Conservation (phyloP, 2,888 invertebrate species). For the Mesoligia furuncula region DNA sequence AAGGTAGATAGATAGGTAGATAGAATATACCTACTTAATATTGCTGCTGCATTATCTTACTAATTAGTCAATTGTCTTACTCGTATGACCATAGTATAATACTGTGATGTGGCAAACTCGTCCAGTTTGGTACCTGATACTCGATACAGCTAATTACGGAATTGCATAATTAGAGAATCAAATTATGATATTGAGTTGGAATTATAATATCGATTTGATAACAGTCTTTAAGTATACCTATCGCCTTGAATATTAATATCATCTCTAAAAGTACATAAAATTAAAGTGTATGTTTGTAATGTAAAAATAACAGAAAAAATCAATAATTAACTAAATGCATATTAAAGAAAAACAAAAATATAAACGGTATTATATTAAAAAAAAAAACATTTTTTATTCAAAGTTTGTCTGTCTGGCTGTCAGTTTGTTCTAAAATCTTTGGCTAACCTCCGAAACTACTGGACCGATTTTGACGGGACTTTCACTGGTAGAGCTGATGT, state of each 20-base stretch:
- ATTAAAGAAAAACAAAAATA: too few relatives aligned
- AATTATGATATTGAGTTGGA: neutral
- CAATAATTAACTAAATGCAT: too few relatives aligned
- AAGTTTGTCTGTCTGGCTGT: too few relatives aligned
- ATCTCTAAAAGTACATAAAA: too few relatives aligned
- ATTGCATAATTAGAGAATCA: neutral
- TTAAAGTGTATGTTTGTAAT: too few relatives aligned
- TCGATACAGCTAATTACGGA: neutral
- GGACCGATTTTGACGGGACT: too few relatives aligned
- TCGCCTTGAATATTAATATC: constrained; percentile 14
- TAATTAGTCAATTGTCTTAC: constrained; percentile 10
- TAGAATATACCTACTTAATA: neutral
- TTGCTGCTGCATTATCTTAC: neutral
- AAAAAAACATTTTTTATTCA: too few relatives aligned
- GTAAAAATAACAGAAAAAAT: too few relatives aligned
- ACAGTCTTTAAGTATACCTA: neutral
- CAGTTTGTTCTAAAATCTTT: too few relatives aligned
- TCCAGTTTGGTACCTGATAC: neutral
- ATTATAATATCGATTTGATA: constrained; percentile 1
- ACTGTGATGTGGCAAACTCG: neutral
- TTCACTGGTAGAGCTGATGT: neutral
- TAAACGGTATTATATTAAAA: too few relatives aligned
- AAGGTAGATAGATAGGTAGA: neutral
- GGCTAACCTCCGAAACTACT: too few relatives aligned
- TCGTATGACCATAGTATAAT: neutral